Conservation (phyloP, 2,888 invertebrate genomes). For the Lysandra bellargus region DNA sequence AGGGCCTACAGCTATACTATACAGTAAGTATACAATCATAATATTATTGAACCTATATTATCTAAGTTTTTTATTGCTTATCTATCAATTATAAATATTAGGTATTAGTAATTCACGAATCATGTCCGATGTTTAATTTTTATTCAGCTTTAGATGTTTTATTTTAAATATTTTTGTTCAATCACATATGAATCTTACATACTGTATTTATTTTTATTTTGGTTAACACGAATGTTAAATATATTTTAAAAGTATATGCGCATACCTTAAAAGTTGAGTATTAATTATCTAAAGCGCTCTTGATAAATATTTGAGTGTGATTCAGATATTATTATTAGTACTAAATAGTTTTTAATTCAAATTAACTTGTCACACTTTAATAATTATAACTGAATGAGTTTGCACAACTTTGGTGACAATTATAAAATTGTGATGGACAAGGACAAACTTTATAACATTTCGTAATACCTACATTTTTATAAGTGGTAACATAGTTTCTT, state of each 20-base stretch:
- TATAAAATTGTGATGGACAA: background rate
- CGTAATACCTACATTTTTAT: background rate
- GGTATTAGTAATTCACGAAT: too few species aligned
- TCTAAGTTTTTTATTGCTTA: too few species aligned
- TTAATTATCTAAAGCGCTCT: constrained; percentile 15
- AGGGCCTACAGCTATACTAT: too few species aligned
- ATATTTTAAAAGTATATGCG: background rate
- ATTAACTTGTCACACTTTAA: constrained; percentile 16
- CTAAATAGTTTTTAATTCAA: constrained; percentile 20
- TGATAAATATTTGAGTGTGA: constrained; percentile 3
- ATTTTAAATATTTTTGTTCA: too few species aligned
- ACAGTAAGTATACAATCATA: too few species aligned
- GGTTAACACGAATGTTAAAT: too few species aligned
- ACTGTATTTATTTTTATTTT: background rate
- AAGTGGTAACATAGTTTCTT: too few species aligned
- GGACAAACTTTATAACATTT: constrained; percentile 28
- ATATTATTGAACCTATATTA: too few species aligned
- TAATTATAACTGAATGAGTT: background rate
- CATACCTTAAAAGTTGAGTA: constrained; percentile 3
- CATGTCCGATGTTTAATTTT: too few species aligned
- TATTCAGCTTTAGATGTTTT: too few species aligned
- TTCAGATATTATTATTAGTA: background rate
- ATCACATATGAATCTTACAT: too few species aligned
- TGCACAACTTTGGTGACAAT: background rate
- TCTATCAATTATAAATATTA: too few species aligned